Evolutionary conservation across 2,113 vertebrate genomes (phyloP).

Genomic region (Sardina pilchardus): DNA sequence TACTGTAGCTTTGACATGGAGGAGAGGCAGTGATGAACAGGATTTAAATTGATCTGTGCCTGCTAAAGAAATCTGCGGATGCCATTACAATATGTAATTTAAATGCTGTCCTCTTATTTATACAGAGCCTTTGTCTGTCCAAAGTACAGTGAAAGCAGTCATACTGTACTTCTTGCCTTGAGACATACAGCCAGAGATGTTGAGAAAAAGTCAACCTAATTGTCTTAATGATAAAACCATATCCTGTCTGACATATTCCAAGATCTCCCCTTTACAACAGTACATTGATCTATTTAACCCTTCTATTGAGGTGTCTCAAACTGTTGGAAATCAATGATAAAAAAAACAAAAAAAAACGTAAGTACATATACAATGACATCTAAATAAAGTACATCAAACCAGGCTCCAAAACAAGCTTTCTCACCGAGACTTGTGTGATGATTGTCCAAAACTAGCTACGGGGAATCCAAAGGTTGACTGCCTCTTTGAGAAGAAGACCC

Average conservation of each 20-base stretch:
- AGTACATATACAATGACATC: neutral
- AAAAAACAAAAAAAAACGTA: neutral
- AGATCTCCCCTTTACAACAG: neutral
- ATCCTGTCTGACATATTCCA: neutral
- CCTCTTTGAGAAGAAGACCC: conserved; percentile 14
- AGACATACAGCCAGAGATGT: neutral
- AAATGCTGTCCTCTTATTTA: neutral
- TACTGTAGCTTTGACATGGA: neutral
- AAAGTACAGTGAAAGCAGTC: neutral
- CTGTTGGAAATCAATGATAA: neutral
- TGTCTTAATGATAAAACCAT: neutral
- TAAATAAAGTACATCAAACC: neutral
- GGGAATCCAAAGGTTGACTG: conserved; percentile 40
- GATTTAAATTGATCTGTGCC: neutral
- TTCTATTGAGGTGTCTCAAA: neutral
- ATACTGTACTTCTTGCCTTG: neutral
- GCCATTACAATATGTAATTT: neutral
- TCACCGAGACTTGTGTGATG: conserved; percentile 2
- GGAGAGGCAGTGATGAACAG: neutral
- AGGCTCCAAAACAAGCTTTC: conserved; percentile 13
- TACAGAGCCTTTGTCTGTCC: neutral
- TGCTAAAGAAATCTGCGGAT: neutral
- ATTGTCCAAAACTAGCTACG: conserved; percentile 19
- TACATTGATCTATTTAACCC: neutral
- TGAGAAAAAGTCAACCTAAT: neutral